These are phyloP conservation scores for Bradynema listronoti DNA, from an alignment of 1,140 invertebrate genomes.

Conservation along the genomic window DNA sequence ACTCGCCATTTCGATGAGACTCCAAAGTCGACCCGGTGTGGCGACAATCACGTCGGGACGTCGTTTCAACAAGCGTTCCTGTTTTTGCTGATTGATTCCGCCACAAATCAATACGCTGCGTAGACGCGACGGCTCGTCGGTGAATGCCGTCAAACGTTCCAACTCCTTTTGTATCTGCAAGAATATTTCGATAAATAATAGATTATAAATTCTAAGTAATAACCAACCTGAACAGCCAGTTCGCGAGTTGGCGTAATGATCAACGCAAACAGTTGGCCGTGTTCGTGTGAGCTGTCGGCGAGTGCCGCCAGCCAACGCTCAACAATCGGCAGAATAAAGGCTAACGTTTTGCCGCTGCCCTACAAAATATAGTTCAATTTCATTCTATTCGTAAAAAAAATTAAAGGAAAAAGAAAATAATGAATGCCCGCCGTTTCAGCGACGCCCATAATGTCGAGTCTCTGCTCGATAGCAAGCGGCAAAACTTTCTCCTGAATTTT, in stretches of 20 bases:
- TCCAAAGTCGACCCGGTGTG: conserved; percentile 90
- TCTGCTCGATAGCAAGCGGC: conserved; percentile 75
- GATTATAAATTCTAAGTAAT: neutral
- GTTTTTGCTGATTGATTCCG: conserved; percentile 66
- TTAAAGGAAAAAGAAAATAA: conserved; percentile 11
- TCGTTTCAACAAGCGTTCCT: conserved; percentile 73
- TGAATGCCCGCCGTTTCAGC: conserved; percentile 70
- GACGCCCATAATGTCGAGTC: conserved; percentile 81
- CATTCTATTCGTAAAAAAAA: neutral
- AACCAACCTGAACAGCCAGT: conserved; percentile 76
- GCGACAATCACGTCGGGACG: conserved; percentile 86
- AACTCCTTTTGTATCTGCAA: conserved; percentile 68
- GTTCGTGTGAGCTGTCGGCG: conserved; percentile 10
- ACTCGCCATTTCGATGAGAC: conserved; percentile 62
- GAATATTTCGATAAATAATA: conserved; percentile 70
- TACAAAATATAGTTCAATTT: conserved; percentile 26
- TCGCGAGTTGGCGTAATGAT: conserved; percentile 90
- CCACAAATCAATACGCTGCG: conserved; percentile 32
- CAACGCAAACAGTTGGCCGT: conserved; percentile 63
- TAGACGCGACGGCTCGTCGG: neutral
- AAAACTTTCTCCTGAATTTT: conserved; percentile 72
- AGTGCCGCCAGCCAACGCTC: conserved; percentile 67
- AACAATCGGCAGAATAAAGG: conserved; percentile 87
- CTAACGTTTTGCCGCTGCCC: conserved; percentile 92
- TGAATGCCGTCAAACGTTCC: conserved; percentile 10